These are phyloP conservation scores for Anoplopoma fimbria DNA, from an alignment of 2,113 vertebrate species.

Conservation along the genomic window DNA sequence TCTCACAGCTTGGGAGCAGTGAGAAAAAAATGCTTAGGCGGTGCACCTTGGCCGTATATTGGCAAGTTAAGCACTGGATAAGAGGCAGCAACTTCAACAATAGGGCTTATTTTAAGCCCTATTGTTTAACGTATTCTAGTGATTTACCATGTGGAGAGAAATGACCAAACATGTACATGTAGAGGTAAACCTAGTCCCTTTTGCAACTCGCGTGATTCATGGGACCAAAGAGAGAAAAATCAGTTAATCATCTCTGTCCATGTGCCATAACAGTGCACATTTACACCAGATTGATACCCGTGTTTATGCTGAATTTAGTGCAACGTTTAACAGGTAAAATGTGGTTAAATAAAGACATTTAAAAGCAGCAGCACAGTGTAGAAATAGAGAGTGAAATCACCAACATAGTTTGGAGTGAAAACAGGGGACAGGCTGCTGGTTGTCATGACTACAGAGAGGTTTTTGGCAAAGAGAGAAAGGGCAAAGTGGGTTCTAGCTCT, in stretches of 20 bases:
- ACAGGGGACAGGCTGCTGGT: conserved; percentile 11
- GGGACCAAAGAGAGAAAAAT: neutral
- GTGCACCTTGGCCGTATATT: too few relatives aligned
- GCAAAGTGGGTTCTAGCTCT: conserved; percentile 19
- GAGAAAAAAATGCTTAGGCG: neutral
- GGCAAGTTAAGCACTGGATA: too few relatives aligned
- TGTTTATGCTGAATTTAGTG: too few relatives aligned
- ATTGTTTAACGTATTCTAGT: too few relatives aligned
- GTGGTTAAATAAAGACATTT: neutral
- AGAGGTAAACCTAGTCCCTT: too few relatives aligned
- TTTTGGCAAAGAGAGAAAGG: conserved; percentile 21
- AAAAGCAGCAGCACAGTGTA: neutral
- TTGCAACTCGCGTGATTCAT: neutral
- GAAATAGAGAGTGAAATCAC: neutral
- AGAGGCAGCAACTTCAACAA: neutral
- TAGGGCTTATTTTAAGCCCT: too few relatives aligned
- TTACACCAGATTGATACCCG: neutral
- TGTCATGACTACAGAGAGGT: conserved; percentile 29
- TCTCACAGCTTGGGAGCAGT: neutral
- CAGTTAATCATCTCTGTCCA: neutral
- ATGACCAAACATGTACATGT: neutral
- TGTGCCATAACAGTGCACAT: neutral
- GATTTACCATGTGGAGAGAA: neutral
- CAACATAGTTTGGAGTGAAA: neutral
- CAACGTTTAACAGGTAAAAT: neutral